phyloP scores from a whole-genome alignment of 2,888 invertebrate genomes.

The Sinelater perroti region DNA sequence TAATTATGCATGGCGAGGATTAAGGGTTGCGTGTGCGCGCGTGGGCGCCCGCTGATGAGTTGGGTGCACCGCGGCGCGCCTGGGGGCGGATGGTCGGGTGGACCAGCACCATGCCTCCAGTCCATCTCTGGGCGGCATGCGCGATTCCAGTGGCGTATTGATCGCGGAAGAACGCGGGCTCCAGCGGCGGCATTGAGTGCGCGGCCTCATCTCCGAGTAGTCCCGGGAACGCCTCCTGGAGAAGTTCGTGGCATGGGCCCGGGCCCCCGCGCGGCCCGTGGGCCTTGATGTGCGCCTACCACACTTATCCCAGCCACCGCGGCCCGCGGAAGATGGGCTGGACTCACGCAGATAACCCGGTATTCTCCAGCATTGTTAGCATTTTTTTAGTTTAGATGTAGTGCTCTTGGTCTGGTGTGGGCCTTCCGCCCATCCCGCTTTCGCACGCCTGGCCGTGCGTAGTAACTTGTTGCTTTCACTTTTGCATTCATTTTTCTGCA shows the following conservation, averaged over 20 bases:
- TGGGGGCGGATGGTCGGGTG: conserved; percentile 2
- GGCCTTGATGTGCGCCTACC: conserved; percentile 59
- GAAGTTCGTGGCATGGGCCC: conserved; percentile 42
- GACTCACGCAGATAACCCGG: conserved; percentile 55
- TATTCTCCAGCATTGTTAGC: conserved; percentile 54
- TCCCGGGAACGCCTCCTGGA: conserved; percentile 43
- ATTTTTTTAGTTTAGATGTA: conserved; percentile 47
- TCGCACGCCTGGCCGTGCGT: conserved; percentile 24
- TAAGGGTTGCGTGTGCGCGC: too few species aligned
- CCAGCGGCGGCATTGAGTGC: conserved; percentile 54
- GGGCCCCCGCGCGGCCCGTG: conserved; percentile 44
- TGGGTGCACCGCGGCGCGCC: too few species aligned
- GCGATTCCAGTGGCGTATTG: conserved; percentile 50
- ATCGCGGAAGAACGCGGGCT: conserved; percentile 49
- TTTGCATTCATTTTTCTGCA: conserved; percentile 1
- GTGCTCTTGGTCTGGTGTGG: conserved; percentile 35
- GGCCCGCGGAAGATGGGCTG: conserved; percentile 58
- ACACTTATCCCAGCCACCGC: conserved; percentile 60
- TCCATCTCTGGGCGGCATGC: conserved; percentile 44
- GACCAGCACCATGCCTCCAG: conserved; percentile 11
- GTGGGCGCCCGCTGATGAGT: too few species aligned
- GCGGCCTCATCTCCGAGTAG: conserved; percentile 52
- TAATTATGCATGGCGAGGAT: too few species aligned
- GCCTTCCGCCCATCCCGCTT: conserved; percentile 27
- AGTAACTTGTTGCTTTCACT: conserved; percentile 34